Evolutionary conservation across 2,797 vertebrate species (phyloP).

Genomic region (Sebastes trivittatus): DNA sequence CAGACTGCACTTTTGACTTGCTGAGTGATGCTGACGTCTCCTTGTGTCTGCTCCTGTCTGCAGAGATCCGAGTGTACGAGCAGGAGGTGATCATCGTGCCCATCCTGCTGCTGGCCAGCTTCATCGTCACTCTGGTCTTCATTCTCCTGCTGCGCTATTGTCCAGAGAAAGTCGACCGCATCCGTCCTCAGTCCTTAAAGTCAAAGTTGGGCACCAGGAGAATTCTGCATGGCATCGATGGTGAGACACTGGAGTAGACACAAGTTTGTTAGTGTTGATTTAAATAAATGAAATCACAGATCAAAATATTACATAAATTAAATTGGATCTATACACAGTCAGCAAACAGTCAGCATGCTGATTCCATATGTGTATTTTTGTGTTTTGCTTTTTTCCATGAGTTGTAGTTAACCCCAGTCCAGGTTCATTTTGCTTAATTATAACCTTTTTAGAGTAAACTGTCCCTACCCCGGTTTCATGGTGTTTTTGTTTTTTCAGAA

Average conservation of each 20-base stretch:
- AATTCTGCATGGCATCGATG: conserved; percentile 80
- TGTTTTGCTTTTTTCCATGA: not conserved
- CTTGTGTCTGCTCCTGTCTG: not conserved
- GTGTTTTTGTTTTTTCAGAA: not conserved
- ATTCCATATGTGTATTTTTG: not conserved
- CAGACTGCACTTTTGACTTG: not conserved
- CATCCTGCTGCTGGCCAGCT: conserved; percentile 83
- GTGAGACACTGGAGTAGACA: conserved; percentile 52
- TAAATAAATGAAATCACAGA: not conserved
- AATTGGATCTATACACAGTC: not conserved
- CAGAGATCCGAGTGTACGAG: conserved; percentile 83
- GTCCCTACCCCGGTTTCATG: not conserved
- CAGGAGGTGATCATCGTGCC: conserved; percentile 92
- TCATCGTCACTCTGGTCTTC: conserved; percentile 85
- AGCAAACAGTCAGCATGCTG: not conserved
- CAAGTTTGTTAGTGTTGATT: not conserved
- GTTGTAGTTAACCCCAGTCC: not conserved
- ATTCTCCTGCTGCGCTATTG: conserved; percentile 85
- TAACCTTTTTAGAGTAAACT: not conserved
- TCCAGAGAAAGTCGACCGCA: conserved; percentile 77
- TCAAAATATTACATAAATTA: not conserved
- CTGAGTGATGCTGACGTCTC: not conserved
- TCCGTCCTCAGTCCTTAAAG: conserved; percentile 40
- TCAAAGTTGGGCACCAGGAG: conserved; percentile 49
- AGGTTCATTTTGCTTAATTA: not conserved